Base-by-base conservation (phyloP, 2,888 invertebrate species). In the Stictocephala bisonia region DNA sequence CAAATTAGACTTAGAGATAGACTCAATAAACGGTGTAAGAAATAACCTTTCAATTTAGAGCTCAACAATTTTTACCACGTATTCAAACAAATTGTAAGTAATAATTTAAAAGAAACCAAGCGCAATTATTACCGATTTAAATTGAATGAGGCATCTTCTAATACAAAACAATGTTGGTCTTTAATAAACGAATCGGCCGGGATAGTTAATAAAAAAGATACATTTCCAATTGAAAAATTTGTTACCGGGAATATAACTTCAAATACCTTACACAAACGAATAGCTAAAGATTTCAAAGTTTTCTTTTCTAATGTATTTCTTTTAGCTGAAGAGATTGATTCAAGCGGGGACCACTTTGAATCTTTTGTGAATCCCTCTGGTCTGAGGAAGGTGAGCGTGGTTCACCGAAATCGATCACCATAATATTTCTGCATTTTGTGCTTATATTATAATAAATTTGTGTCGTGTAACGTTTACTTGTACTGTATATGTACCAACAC, bases 181-280 rank as follows among this genome's bases (percentile, higher is more conserved):
- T 31, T 53, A 29, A 35, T 70, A 2, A 70, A 70, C 56, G 70
- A 53, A 51, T 15, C 40, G 18, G 2, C 56, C 24, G 56, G 70
- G 11, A 66, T 20, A 22, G 15, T 40, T 4, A 20, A 40, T 20
- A 44, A 22, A 40, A 66, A 66, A 24, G 24, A 66, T 6, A 3
- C 41, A 41, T 66, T 66, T 66, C 41, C 66, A n/a, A 66, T 41
- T 3, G 3, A 40, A 7, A 66, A 66, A 41, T 66, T 66, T 41
- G 18, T 66, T n/a, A 11, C 66, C 66, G 15, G 22, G 18, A 18
- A 41, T 15, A 18, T 7, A 3, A 18, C 6, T 7, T 7, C 18
- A 22, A 48, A 7, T 48, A 22, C n/a, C n/a, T n/a, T n/a, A n/a
- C n/a, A n/a, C 22, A 48, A 48, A 48, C 18, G 48, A 18, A 22